phyloP scores from a whole-genome alignment of 2,113 vertebrate species.

The Brachyhypopomus occidentalis region DNA sequence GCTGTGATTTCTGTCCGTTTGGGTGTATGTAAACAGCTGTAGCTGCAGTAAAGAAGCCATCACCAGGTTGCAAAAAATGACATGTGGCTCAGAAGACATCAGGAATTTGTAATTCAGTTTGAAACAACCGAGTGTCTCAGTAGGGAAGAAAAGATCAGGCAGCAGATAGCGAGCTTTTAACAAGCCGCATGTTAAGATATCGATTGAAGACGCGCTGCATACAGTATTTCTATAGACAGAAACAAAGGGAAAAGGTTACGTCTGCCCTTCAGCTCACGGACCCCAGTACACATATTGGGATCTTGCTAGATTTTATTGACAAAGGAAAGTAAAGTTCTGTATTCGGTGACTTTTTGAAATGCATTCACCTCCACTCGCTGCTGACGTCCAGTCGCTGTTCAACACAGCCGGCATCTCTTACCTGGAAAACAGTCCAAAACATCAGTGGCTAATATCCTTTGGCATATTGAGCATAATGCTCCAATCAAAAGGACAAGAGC shows the following conservation, averaged over 20 bases:
- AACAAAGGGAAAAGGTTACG: slow-evolving; percentile 55
- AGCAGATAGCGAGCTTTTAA: slow-evolving; percentile 52
- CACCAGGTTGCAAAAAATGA: slow-evolving; percentile 51
- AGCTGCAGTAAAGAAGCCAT: slow-evolving; percentile 52
- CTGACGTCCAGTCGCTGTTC: slow-evolving; percentile 14
- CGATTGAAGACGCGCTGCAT: slow-evolving; percentile 35
- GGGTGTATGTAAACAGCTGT: slow-evolving; percentile 57
- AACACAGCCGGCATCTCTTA: slow-evolving; percentile 49
- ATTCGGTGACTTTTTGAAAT: slow-evolving; percentile 65
- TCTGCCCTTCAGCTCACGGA: slow-evolving; percentile 50
- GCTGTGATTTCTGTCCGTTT: slow-evolving; percentile 53
- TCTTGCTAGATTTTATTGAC: slow-evolving; percentile 58
- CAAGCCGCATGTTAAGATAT: slow-evolving; percentile 47
- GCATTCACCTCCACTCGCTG: slow-evolving; percentile 54
- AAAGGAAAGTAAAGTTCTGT: slow-evolving; percentile 51
- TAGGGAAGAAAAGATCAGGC: slow-evolving; percentile 44
- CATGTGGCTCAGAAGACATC: slow-evolving; percentile 46
- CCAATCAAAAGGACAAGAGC: slow-evolving; percentile 57
- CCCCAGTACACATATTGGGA: slow-evolving; percentile 5
- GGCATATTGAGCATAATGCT: slow-evolving; percentile 50
- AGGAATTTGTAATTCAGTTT: slow-evolving; percentile 52
- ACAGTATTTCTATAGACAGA: slow-evolving; percentile 33
- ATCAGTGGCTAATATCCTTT: slow-evolving; percentile 53
- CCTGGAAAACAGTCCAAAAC: slow-evolving; percentile 60
- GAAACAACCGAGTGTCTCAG: slow-evolving; percentile 46